Conservation (phyloP, 1,140 invertebrate species). For the Drosophila baimaii region DNA sequence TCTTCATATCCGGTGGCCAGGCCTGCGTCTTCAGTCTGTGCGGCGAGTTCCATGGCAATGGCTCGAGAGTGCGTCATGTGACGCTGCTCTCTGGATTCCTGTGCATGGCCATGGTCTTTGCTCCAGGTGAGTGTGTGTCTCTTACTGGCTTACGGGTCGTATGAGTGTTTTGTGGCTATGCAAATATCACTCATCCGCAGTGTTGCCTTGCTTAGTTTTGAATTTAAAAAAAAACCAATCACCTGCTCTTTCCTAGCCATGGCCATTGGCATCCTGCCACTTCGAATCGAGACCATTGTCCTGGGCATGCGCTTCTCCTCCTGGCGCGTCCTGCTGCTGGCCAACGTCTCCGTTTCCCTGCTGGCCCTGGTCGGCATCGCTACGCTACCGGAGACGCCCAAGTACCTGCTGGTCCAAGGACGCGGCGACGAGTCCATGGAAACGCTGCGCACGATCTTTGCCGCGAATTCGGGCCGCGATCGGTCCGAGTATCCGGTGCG, state of each 20-base stretch:
- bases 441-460: conserved; percentile 87
- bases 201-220: background rate
- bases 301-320: conserved; percentile 85
- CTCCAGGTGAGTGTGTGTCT: conserved; percentile 85
- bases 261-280: conserved; percentile 87
- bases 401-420: conserved; percentile 89
- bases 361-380: conserved; percentile 85
- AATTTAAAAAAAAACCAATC: too few relatives aligned
- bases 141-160: background rate
- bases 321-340: conserved; percentile 88
- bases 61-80: conserved; percentile 82
- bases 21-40: conserved; percentile 88
- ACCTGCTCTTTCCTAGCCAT: conserved; percentile 84
- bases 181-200: too few relatives aligned
- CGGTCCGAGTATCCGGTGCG: conserved; percentile 62
- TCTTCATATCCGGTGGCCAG: conserved; percentile 88
- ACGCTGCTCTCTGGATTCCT: conserved; percentile 88
- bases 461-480: conserved; percentile 85
- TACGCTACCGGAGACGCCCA: conserved; percentile 90
- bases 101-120: conserved; percentile 87
- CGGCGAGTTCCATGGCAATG: conserved; percentile 87
- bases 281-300: conserved; percentile 84
- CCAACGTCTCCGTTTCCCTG: conserved; percentile 86
- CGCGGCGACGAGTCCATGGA: conserved; percentile 86
- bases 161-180: background rate